A percentile compares a stretch with the other conserved stretches of the same genome.
Evolutionary conservation across 2,888 invertebrate genomes (phyloP).

Genomic region (Drosophila acutilabella): DNA sequence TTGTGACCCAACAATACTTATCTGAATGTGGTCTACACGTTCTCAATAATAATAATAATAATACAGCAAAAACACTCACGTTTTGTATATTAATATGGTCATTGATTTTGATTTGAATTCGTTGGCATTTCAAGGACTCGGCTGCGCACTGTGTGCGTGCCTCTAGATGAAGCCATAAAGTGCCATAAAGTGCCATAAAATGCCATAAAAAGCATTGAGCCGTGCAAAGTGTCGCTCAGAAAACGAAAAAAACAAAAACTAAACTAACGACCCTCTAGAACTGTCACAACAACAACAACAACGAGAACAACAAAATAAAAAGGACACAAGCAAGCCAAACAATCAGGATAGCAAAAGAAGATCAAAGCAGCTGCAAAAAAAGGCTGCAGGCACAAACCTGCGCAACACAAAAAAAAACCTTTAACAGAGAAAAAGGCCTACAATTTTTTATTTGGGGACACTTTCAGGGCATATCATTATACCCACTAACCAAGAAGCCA

Average conservation of each 20-base stretch:
- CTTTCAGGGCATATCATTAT: slow-evolving; percentile 31
- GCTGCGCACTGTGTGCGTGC: slow-evolving; percentile 20
- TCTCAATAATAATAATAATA: slow-evolving; percentile 1
- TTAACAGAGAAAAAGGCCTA: slow-evolving; percentile 24
- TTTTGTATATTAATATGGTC: slow-evolving; percentile 68
- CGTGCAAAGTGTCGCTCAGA: slow-evolving; percentile 61
- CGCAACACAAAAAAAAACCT: slow-evolving; percentile 8
- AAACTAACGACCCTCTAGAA: slow-evolving; percentile 45
- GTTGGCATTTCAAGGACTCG: neutral
- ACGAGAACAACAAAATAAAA: slow-evolving; percentile 16
- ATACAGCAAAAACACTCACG: slow-evolving; percentile 49
- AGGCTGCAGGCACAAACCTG: slow-evolving; percentile 46
- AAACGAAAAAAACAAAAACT: slow-evolving; percentile 23
- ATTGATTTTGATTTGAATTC: slow-evolving; percentile 54
- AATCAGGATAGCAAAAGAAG: slow-evolving; percentile 44
- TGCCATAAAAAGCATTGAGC: slow-evolving; percentile 67
- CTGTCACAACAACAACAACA: slow-evolving; percentile 6
- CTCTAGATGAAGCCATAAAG: slow-evolving; percentile 46
- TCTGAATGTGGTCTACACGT: slow-evolving; percentile 5
- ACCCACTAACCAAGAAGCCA: slow-evolving; percentile 9
- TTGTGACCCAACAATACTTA: slow-evolving; percentile 20
- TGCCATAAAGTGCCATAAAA: slow-evolving; percentile 48
- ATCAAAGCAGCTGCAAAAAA: slow-evolving; percentile 61
- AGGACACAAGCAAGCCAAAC: slow-evolving; percentile 25
- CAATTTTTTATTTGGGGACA: slow-evolving; percentile 17